Percentiles rank a stretch among this genome's conserved stretches.
Evolutionary conservation across 1,140 invertebrate genomes (phyloP).

Genomic region (Nasonia vitripennis): DNA sequence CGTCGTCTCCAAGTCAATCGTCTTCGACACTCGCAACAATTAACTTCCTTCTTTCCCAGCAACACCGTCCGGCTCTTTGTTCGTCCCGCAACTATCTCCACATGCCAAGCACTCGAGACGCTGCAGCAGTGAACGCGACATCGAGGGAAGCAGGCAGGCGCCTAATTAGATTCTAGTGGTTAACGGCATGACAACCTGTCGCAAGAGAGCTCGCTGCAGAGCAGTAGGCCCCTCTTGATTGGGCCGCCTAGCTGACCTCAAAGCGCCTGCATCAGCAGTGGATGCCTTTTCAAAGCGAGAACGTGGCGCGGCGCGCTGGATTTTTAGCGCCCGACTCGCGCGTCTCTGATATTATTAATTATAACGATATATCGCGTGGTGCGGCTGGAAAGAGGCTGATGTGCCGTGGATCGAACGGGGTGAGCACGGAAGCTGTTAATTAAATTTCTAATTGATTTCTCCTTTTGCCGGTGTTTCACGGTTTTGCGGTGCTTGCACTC

Average conservation of each 20-base stretch:
- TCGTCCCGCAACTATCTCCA: not conserved
- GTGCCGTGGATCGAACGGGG: not conserved
- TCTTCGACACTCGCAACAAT: not conserved
- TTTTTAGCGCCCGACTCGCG: not conserved
- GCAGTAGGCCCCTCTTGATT: conserved; percentile 10
- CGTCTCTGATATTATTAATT: conserved; percentile 14
- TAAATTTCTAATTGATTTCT: conserved; percentile 22
- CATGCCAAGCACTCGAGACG: not conserved
- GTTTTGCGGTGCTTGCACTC: not conserved
- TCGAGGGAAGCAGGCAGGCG: conserved; percentile 19
- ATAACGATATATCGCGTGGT: not conserved
- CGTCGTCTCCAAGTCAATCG: not conserved
- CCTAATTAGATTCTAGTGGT: conserved; percentile 60
- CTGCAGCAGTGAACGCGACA: not conserved
- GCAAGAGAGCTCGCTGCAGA: conserved; percentile 33
- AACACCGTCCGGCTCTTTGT: not conserved
- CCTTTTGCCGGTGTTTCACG: not conserved
- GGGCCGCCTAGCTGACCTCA: conserved; percentile 23
- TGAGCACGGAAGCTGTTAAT: not conserved
- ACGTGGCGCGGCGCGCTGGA: not conserved
- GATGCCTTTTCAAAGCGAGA: conserved; percentile 28
- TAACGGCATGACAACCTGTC: conserved; percentile 54
- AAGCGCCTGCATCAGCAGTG: not conserved
- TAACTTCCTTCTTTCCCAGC: not conserved
- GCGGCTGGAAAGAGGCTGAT: not conserved